Evolutionary conservation across 2,113 vertebrate species (phyloP).

Genomic region (Hiodon tergisus): DNA sequence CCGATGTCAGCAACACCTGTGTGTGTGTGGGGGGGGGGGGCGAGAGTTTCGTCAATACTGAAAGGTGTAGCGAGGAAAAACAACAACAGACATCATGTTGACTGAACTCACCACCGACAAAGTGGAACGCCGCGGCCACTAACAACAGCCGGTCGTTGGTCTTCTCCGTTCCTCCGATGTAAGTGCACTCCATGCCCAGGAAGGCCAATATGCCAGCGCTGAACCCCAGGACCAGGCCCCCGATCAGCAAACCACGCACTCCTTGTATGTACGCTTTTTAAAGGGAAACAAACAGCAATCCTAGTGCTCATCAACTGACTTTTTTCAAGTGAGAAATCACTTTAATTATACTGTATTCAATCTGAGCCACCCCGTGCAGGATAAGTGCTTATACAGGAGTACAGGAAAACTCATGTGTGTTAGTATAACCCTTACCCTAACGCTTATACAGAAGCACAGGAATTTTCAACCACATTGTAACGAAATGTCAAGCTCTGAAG

Average conservation of each 20-base stretch:
- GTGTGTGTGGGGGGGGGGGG: background rate
- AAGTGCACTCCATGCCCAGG: slow-evolving; percentile 68
- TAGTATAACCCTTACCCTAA: no score
- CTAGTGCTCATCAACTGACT: no score
- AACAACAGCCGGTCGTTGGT: slow-evolving; percentile 58
- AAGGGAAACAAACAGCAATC: slow-evolving; percentile 4
- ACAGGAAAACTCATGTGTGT: no score
- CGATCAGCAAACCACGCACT: slow-evolving; percentile 58
- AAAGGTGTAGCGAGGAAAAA: slow-evolving; percentile 36
- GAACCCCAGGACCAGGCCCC: slow-evolving; percentile 50
- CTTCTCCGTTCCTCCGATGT: slow-evolving; percentile 52
- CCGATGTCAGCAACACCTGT: slow-evolving; percentile 53
- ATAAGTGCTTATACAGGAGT: no score
- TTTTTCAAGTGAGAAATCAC: no score
- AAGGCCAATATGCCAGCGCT: slow-evolving; percentile 55
- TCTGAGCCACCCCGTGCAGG: no score
- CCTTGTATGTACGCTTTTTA: slow-evolving; percentile 54
- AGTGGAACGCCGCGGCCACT: slow-evolving; percentile 49
- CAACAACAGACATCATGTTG: background rate
- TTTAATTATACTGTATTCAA: no score
- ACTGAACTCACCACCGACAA: slow-evolving; percentile 51
- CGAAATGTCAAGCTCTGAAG: no score
- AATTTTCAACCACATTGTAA: no score
- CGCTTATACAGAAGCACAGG: no score
- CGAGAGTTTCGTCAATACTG: slow-evolving; percentile 20